These are phyloP conservation scores for Drosophila ficusphila DNA, from an alignment of 1,140 invertebrate genomes.

Conservation along the genomic window DNA sequence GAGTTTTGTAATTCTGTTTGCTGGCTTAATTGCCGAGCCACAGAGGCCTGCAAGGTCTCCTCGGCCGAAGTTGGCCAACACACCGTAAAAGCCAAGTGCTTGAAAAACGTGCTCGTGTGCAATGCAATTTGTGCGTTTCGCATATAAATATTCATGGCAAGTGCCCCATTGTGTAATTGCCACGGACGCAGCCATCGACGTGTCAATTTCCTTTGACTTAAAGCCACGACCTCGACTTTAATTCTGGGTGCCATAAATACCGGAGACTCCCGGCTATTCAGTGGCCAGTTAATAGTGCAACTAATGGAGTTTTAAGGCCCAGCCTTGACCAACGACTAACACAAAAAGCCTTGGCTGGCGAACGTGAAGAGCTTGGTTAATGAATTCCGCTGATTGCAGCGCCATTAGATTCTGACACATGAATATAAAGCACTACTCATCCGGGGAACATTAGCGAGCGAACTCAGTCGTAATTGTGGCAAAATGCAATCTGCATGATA, in stretches of 20 bases:
- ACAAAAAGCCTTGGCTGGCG: conserved; percentile 4
- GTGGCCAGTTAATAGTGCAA: conserved; percentile 2
- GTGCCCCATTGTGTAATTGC: conserved; percentile 60
- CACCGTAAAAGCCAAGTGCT: conserved; percentile 56
- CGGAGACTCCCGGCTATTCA: not conserved
- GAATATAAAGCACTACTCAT: conserved; percentile 58
- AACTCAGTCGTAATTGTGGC: conserved; percentile 35
- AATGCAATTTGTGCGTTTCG: conserved; percentile 42
- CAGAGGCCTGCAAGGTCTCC: conserved; percentile 64
- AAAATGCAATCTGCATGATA: conserved; percentile 63
- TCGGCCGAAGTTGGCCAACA: conserved; percentile 65
- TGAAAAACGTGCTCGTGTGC: conserved; percentile 20
- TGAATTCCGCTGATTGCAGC: conserved; percentile 18
- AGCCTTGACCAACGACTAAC: conserved; percentile 23
- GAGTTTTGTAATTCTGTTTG: conserved; percentile 43
- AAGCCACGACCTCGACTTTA: conserved; percentile 23
- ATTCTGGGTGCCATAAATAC: conserved; percentile 22
- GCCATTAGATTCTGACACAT: conserved; percentile 41
- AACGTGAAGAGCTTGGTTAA: conserved; percentile 43
- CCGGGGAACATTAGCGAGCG: conserved; percentile 42
- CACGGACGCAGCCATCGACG: conserved; percentile 36
- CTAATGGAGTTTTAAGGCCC: conserved; percentile 22
- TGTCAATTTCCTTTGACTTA: conserved; percentile 46
- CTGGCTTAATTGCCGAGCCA: conserved; percentile 49
- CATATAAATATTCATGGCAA: conserved; percentile 68